Evolutionary conservation across 2,888 invertebrate species (phyloP).

Genomic region (Drosophila mercatorum): DNA sequence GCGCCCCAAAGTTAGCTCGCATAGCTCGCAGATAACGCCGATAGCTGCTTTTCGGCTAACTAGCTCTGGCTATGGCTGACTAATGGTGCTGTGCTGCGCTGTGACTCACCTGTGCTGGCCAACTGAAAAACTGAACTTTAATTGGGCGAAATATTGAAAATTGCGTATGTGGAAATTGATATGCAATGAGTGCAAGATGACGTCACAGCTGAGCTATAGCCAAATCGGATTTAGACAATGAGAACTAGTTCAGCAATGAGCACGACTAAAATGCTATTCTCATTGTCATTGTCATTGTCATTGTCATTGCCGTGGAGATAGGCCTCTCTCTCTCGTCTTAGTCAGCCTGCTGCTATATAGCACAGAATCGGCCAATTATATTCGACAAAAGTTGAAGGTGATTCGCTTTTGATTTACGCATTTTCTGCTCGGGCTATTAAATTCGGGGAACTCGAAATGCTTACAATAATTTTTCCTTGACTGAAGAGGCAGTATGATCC

Average conservation of each 20-base stretch:
- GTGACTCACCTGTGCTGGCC: slow-evolving; percentile 38
- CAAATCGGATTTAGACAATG: slow-evolving; percentile 14
- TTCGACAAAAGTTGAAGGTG: slow-evolving; percentile 16
- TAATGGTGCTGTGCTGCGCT: slow-evolving; percentile 23
- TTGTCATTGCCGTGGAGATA: slow-evolving; percentile 2
- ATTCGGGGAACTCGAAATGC: slow-evolving; percentile 30
- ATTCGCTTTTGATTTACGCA: slow-evolving; percentile 26
- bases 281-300: background rate
- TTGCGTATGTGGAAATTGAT: slow-evolving; percentile 21
- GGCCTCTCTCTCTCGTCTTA: background rate
- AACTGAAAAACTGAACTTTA: slow-evolving; percentile 26
- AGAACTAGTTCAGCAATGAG: slow-evolving; percentile 7
- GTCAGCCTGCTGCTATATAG: slow-evolving; percentile 2
- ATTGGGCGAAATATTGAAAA: slow-evolving; percentile 19
- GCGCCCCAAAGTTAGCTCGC: slow-evolving; percentile 33
- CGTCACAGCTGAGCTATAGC: slow-evolving; percentile 10
- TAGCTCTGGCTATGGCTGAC: slow-evolving; percentile 25
- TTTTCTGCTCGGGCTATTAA: slow-evolving; percentile 10
- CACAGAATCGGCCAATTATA: background rate
- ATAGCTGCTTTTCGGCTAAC: slow-evolving; percentile 5
- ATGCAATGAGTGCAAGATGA: slow-evolving; percentile 18
- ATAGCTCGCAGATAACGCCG: slow-evolving; percentile 16
- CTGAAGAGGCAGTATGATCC: background rate
- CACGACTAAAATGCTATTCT: background rate
- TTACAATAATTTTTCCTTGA: slow-evolving; percentile 4